Evolutionary conservation across 2,113 vertebrate genomes (phyloP).

Genomic region (Puma concolor): DNA sequence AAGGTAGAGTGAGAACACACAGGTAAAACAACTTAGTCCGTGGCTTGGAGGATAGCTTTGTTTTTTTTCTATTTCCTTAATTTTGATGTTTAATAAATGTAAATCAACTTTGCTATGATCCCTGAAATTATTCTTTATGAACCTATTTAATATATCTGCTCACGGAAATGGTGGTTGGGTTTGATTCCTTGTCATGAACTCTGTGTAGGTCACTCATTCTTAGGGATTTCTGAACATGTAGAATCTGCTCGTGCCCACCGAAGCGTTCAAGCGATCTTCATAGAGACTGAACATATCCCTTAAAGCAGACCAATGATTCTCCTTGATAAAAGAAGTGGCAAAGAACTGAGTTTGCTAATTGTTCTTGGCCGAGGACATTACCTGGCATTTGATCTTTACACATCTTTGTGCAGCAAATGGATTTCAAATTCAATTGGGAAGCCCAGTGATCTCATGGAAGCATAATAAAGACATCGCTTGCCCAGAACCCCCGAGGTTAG

Average conservation of each 20-base stretch:
- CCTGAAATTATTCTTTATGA: background rate
- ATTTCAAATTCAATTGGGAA: constrained; percentile 18
- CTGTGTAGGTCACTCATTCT: background rate
- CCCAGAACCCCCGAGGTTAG: constrained; percentile 34
- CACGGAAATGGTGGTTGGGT: background rate
- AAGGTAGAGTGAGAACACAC: background rate
- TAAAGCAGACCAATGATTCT: constrained; percentile 5
- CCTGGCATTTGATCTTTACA: constrained; percentile 24
- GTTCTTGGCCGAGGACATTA: background rate
- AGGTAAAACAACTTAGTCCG: background rate
- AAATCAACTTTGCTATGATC: background rate
- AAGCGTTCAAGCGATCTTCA: background rate
- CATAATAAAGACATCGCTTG: background rate
- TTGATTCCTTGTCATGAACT: background rate
- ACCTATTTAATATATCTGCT: background rate
- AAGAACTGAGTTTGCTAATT: background rate
- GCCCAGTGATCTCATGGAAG: background rate
- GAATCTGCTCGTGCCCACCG: background rate
- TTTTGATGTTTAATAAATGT: background rate
- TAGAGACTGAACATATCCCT: background rate
- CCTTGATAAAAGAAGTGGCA: background rate
- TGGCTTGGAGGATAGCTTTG: background rate
- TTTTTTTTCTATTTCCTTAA: background rate
- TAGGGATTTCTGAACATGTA: background rate
- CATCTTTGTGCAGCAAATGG: background rate